phyloP scores from a whole-genome alignment of 2,113 vertebrate species.

The Acanthochromis polyacanthus region DNA sequence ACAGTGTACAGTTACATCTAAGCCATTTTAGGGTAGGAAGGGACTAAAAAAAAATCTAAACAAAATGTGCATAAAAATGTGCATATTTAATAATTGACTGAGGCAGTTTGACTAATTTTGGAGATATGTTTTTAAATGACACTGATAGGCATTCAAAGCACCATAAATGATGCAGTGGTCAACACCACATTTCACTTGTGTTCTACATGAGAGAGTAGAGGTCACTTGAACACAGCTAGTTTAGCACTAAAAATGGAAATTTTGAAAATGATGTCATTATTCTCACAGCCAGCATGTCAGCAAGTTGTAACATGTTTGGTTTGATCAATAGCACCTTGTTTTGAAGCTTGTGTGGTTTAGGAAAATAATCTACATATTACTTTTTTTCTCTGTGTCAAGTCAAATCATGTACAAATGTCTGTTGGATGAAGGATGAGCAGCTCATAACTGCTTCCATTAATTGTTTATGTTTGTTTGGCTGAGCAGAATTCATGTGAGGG shows the following conservation, averaged over 20 bases:
- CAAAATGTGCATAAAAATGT: too few relatives aligned
- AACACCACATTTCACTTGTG: too few relatives aligned
- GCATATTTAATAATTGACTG: too few relatives aligned
- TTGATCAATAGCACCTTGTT: slow-evolving; percentile 65
- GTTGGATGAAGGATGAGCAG: slow-evolving; percentile 53
- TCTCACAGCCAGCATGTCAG: slow-evolving; percentile 31
- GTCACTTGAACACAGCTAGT: not conserved
- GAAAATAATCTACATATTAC: slow-evolving; percentile 37
- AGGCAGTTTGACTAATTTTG: not conserved
- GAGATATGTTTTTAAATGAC: not conserved
- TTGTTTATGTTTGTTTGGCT: slow-evolving; percentile 62
- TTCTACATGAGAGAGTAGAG: not conserved
- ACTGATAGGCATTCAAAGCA: too few relatives aligned
- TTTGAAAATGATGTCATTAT: slow-evolving; percentile 52
- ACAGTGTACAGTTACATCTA: too few relatives aligned
- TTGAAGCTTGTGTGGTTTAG: slow-evolving; percentile 42
- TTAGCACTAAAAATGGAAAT: not conserved
- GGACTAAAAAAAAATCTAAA: too few relatives aligned
- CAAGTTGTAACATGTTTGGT: not conserved
- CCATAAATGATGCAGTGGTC: too few relatives aligned
- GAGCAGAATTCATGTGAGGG: slow-evolving; percentile 46
- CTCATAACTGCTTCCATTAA: slow-evolving; percentile 57
- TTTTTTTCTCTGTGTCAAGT: slow-evolving; percentile 46
- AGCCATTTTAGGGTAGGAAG: too few relatives aligned
- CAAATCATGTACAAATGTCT: slow-evolving; percentile 35